Base-by-base conservation (phyloP, 2,113 vertebrate genomes). In the Cyanoramphus novaezelandiae region DNA sequence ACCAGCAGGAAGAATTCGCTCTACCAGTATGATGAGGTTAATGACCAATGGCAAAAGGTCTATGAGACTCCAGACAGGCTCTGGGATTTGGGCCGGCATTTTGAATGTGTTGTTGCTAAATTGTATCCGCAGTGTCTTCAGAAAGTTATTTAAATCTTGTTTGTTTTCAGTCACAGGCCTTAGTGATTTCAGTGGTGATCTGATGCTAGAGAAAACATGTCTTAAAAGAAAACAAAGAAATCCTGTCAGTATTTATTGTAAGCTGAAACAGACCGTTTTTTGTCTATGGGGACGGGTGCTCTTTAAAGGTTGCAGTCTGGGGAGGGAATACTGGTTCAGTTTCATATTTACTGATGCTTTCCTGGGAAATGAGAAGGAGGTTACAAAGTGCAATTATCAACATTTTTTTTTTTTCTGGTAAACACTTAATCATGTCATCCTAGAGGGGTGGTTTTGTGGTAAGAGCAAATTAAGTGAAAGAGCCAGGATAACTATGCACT, bases 71-170 rank as follows among this genome's bases (percentile, higher is more conserved):
- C 99, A 5, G 99, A 99, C 91, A 99, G 99, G 88, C 99, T 99
- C 97, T 99, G 99, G 99, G 99, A 99, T 98, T 98, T 99, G 57
- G 99, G 99, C 92, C 99, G 99, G 97, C 99, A 99, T 98, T 99
- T 99, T 98, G 99, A 99, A 98, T 99, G 99, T 97, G 99, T 99
- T 97, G 99, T 99, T 97, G 99, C 99, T 98, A 99, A 99, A 98
- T 98, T 99, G 79, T 99, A 99, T 97, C 99, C 99, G n/a, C 99
- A 99, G 94, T 99, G 99, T 99, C 99, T 99, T 97, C 99, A 99
- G 98, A 99, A 99, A 99, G 99, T 99, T 96, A 98, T 99, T 97
- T 99, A 98, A 98, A 98, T 16, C 53, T 77, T 67, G n/a, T n/a
- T 91, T 71, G 28, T 62, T 83, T 92, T 47, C 52, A 35, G 94